Conservation (phyloP, 2,888 invertebrate species). For the Archips xylosteana region DNA sequence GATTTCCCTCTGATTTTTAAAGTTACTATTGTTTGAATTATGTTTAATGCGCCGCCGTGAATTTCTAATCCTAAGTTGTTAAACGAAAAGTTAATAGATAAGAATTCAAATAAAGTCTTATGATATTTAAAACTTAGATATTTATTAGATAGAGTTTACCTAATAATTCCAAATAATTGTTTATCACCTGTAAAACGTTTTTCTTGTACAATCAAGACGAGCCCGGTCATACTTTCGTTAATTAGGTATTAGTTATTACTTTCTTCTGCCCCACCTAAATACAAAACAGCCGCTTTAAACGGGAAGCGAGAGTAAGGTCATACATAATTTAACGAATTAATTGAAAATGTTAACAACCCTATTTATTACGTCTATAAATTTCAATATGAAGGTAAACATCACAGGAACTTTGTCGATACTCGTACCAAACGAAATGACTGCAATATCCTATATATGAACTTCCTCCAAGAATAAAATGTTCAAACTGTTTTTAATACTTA, state of each 20-base stretch:
- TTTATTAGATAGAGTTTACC: conserved; percentile 44
- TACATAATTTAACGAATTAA: not conserved
- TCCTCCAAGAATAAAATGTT: not conserved
- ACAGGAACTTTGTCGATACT: not conserved
- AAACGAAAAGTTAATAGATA: conserved; percentile 34
- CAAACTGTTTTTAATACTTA: not conserved
- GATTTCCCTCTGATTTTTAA: not conserved
- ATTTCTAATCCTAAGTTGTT: conserved; percentile 24
- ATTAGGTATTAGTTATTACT: not conserved
- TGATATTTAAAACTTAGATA: conserved; percentile 42
- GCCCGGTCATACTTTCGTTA: conserved; percentile 3
- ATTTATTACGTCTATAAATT: not conserved
- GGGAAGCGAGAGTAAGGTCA: not conserved
- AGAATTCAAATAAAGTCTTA: conserved; percentile 43
- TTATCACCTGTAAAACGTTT: conserved; percentile 11
- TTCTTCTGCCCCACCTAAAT: not conserved
- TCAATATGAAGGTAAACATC: not conserved
- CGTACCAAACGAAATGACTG: not conserved
- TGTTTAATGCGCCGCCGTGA: conserved; percentile 9
- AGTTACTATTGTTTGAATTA: not conserved
- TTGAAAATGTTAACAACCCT: not conserved
- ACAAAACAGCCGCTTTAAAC: not conserved
- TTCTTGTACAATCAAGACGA: conserved; percentile 14
- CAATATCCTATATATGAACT: not conserved
- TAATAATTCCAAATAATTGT: conserved; percentile 40